phyloP scores from a whole-genome alignment of 1,140 invertebrate species.

The Cyphomyrmex costatus region DNA sequence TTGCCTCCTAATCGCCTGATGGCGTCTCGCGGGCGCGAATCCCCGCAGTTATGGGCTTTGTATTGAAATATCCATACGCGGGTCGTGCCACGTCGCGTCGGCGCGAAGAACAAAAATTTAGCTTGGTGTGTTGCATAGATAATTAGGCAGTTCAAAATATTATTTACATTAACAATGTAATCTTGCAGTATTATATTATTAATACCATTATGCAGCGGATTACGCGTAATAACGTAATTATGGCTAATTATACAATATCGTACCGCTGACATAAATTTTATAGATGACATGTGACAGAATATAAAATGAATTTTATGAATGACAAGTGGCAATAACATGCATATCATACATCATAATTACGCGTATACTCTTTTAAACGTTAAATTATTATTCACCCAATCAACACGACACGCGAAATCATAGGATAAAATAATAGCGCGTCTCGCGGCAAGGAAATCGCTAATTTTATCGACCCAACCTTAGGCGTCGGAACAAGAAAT shows the following conservation, averaged over 20 bases:
- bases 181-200: conserved; percentile 47
- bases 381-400: conserved; percentile 39
- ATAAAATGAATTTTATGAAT: conserved; percentile 60
- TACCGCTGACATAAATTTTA: conserved; percentile 47
- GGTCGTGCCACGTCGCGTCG: not conserved
- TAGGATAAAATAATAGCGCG: conserved; percentile 25
- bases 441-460: conserved; percentile 21
- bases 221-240: conserved; percentile 59
- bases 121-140: conserved; percentile 23
- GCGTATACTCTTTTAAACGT: conserved; percentile 42
- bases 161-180: conserved; percentile 59
- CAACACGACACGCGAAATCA: conserved; percentile 22
- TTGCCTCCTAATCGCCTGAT: not conserved
- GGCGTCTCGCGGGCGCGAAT: not conserved
- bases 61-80: not conserved
- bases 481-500: not conserved
- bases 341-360: conserved; percentile 41
- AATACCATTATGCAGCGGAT: conserved; percentile 53
- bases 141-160: conserved; percentile 8
- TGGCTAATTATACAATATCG: conserved; percentile 54
- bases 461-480: not conserved
- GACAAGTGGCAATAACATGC: conserved; percentile 55
- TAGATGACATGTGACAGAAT: conserved; percentile 53
- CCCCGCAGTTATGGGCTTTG: not conserved
- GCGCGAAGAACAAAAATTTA: conserved; percentile 16